These are phyloP conservation scores for Callipepla californica DNA, from an alignment of 2,113 vertebrate genomes.

Conservation along the genomic window DNA sequence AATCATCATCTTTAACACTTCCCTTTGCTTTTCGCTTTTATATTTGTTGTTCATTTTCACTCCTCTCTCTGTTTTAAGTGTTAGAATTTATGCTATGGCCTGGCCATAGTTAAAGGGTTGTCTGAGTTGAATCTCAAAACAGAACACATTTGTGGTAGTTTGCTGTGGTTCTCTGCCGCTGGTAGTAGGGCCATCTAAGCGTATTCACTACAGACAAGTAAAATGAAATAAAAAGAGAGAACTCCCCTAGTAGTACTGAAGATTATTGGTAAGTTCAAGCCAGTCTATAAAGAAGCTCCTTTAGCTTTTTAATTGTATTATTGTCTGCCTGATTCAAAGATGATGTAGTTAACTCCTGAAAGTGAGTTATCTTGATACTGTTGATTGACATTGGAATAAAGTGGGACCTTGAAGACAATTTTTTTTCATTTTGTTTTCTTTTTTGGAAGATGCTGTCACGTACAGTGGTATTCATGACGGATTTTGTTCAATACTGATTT, in stretches of 20 bases:
- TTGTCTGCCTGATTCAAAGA: neutral
- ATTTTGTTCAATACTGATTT: neutral
- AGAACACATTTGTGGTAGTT: neutral
- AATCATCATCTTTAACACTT: neutral
- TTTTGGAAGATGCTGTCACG: neutral
- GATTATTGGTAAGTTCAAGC: neutral
- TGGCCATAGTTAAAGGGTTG: neutral
- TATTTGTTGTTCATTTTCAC: neutral
- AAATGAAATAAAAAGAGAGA: fast-evolving
- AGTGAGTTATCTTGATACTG: neutral
- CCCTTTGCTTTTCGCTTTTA: neutral
- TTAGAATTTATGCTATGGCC: neutral
- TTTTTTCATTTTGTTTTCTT: neutral
- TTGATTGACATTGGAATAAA: neutral
- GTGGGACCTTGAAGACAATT: neutral
- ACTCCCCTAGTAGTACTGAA: neutral
- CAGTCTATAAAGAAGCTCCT: neutral
- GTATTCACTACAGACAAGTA: neutral
- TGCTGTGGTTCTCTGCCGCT: neutral
- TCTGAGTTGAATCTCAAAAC: neutral
- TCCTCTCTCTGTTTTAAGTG: neutral
- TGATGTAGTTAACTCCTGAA: neutral
- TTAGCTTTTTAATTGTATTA: neutral
- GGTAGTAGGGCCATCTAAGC: neutral
- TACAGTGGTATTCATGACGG: neutral